These are phyloP conservation scores for Aphidius gifuensis DNA, from an alignment of 1,140 invertebrate genomes.

Conservation along the genomic window DNA sequence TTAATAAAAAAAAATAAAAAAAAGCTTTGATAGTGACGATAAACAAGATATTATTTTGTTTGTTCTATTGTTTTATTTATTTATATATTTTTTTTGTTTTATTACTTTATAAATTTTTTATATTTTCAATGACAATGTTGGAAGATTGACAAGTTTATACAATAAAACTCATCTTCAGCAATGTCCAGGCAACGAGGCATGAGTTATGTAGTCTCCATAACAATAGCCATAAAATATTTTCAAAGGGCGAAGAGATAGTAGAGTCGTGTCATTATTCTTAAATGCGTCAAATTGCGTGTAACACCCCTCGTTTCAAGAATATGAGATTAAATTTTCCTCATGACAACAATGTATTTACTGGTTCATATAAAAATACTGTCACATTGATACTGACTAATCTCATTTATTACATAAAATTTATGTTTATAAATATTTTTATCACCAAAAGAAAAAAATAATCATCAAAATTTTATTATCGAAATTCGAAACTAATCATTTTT, in stretches of 20 bases:
- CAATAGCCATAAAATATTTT: conserved; percentile 41
- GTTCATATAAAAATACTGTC: background rate
- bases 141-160: background rate
- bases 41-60: no score
- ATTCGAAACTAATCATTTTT: no score
- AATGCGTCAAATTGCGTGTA: conserved; percentile 50
- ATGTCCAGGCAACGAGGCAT: conserved; percentile 33
- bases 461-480: no score
- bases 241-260: conserved; percentile 29
- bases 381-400: no score
- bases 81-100: background rate
- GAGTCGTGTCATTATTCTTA: conserved; percentile 39
- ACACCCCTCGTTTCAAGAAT: conserved; percentile 35
- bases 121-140: no score
- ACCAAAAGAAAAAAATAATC: background rate
- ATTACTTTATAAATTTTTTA: background rate
- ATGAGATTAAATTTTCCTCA: conserved; percentile 29
- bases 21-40: no score
- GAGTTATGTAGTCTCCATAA: conserved; percentile 40
- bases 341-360: background rate
- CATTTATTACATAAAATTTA: background rate
- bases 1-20: background rate
- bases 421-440: background rate
- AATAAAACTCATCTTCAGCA: conserved; percentile 18
- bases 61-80: no score